These are phyloP conservation scores for Epizoanthus scotinus DNA, from an alignment of 92 coral and sea anemone genomes.

Conservation along the genomic window DNA sequence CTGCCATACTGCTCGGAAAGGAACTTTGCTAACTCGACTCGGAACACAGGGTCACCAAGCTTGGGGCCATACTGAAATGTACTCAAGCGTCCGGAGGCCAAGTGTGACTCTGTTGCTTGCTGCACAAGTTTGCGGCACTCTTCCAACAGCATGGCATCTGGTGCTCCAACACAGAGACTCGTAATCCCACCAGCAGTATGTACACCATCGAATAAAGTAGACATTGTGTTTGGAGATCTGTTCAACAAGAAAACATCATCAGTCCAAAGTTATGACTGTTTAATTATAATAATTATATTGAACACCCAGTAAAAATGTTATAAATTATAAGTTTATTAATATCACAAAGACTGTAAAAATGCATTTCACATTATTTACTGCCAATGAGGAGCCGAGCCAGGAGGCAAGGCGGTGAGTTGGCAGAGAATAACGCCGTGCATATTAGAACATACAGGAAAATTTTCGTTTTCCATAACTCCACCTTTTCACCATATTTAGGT, in stretches of 20 bases:
- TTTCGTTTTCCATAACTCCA: no score
- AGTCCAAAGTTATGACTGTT: background rate
- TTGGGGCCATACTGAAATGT: constrained; percentile 85
- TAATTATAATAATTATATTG: background rate
- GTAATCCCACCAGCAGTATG: constrained; percentile 20
- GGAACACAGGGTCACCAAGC: constrained; percentile 61
- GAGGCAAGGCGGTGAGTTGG: no score
- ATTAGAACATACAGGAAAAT: no score
- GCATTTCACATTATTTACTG: no score
- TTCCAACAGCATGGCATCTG: constrained; percentile 56
- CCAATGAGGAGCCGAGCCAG: no score
- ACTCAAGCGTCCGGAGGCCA: constrained; percentile 49
- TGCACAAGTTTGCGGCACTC: constrained; percentile 63
- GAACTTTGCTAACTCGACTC: constrained; percentile 78
- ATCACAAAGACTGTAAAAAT: no score
- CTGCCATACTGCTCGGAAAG: constrained; percentile 61
- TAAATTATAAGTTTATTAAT: no score
- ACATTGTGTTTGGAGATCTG: constrained; percentile 39
- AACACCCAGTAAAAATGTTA: no score
- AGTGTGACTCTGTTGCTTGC: constrained; percentile 52
- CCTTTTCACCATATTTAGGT: no score
- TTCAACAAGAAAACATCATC: no score
- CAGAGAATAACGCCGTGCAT: no score
- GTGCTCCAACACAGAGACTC: constrained; percentile 68
- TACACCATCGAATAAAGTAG: constrained; percentile 54